Percentiles rank a stretch among this genome's conserved stretches.
Evolutionary conservation across 2,113 vertebrate genomes (phyloP).

Genomic region (Etia nguti): DNA sequence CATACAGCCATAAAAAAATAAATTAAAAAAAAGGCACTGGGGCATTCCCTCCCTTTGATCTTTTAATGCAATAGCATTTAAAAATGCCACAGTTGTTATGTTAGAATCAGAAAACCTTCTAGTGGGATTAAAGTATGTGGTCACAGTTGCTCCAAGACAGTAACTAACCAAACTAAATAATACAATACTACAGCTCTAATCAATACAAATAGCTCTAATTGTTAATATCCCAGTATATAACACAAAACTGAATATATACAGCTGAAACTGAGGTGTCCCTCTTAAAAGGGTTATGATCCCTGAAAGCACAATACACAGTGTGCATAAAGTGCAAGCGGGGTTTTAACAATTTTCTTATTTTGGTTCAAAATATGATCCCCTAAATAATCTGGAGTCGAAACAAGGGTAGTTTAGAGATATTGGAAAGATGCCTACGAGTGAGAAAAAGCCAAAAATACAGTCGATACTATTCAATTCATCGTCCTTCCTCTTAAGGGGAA

Average conservation of each 20-base stretch:
- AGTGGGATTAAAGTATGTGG: neutral
- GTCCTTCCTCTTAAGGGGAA: neutral
- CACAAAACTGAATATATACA: neutral
- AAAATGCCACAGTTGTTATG: neutral
- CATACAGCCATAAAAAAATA: neutral
- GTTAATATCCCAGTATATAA: neutral
- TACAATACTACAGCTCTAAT: no score
- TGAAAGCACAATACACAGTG: neutral
- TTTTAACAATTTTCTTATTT: neutral
- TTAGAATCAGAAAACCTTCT: neutral
- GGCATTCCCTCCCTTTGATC: neutral
- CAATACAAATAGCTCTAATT: neutral
- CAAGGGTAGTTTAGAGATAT: neutral
- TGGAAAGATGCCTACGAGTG: neutral
- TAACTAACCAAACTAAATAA: no score
- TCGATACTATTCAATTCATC: neutral
- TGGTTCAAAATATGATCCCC: neutral
- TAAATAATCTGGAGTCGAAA: neutral
- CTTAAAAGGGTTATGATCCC: neutral
- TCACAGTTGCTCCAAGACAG: neutral
- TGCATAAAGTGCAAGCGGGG: neutral
- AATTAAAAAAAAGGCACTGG: neutral
- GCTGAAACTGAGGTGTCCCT: neutral
- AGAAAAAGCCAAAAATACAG: neutral
- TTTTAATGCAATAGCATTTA: neutral